Conservation (phyloP, 2,888 invertebrate species). For the Exocentrus adspersus region DNA sequence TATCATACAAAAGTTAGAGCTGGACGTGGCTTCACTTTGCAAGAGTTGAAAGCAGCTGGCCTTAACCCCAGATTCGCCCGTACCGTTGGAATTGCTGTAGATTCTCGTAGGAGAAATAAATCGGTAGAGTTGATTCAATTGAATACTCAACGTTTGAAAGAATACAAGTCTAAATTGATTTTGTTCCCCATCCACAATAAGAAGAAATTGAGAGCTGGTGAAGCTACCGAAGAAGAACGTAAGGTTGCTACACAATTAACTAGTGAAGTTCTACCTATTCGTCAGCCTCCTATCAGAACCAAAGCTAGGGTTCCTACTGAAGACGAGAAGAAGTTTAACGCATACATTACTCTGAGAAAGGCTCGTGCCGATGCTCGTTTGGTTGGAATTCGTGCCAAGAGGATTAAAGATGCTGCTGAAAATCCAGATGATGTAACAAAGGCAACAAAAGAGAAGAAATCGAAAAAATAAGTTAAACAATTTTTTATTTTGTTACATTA, state of each 20-base stretch:
- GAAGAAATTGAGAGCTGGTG: conserved; percentile 83
- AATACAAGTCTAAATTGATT: conserved; percentile 94
- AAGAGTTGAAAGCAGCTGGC: conserved; percentile 94
- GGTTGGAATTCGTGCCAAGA: conserved; percentile 92
- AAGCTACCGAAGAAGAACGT: conserved; percentile 89
- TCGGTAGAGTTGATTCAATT: conserved; percentile 93
- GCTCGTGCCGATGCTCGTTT: conserved; percentile 90
- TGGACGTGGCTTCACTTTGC: conserved; percentile 95
- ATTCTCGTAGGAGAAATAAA: conserved; percentile 93
- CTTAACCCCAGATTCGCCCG: conserved; percentile 87
- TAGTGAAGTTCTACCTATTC: conserved; percentile 86
- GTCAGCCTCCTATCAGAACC: conserved; percentile 75
- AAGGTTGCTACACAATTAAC: conserved; percentile 91
- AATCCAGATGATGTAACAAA: conserved; percentile 89
- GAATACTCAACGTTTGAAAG: conserved; percentile 96
- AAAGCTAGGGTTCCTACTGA: conserved; percentile 87
- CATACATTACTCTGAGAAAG: conserved; percentile 86
- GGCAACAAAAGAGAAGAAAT: conserved; percentile 72
- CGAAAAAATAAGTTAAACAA: conserved; percentile 49
- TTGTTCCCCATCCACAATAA: conserved; percentile 95
- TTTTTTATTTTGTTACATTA: conserved; percentile 32
- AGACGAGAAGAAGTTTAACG: conserved; percentile 92
- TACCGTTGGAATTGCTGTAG: conserved; percentile 95
- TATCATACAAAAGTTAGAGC: conserved; percentile 94
- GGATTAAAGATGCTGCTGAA: conserved; percentile 94